These are phyloP conservation scores for Dicyrtomina minuta DNA, from an alignment of 2,888 invertebrate genomes.

Conservation along the genomic window DNA sequence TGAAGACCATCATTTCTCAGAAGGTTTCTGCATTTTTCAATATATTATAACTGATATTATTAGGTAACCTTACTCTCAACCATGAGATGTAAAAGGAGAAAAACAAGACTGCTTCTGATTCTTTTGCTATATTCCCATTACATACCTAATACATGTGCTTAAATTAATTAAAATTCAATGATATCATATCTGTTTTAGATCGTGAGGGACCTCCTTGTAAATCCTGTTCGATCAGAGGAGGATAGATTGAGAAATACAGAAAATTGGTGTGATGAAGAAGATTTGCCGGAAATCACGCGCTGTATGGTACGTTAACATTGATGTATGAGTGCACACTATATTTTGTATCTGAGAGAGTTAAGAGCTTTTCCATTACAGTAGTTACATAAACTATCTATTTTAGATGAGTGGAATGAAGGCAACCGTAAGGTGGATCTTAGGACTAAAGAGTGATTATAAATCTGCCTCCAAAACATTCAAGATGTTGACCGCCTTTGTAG, in stretches of 20 bases:
- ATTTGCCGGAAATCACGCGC: constrained; percentile 84
- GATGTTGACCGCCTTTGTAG: constrained; percentile 89
- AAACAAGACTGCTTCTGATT: too few relatives aligned
- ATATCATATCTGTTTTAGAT: too few relatives aligned
- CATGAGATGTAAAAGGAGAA: neutral
- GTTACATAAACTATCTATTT: constrained; percentile 21
- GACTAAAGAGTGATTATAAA: constrained; percentile 80
- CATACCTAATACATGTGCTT: too few relatives aligned
- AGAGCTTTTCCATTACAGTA: neutral
- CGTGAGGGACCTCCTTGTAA: constrained; percentile 88
- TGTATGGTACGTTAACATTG: constrained; percentile 68
- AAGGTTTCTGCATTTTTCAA: constrained; percentile 62
- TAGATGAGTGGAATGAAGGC: constrained; percentile 85
- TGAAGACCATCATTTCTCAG: constrained; percentile 91
- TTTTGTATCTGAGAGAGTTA: neutral
- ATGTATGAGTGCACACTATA: neutral
- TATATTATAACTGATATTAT: neutral
- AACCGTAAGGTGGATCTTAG: constrained; percentile 93
- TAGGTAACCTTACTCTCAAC: neutral
- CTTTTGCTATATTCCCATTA: too few relatives aligned
- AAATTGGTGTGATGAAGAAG: constrained; percentile 80
- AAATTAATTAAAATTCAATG: too few relatives aligned
- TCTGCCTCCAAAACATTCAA: constrained; percentile 92
- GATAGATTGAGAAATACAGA: constrained; percentile 62
- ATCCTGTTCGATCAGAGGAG: constrained; percentile 53